Percentiles rank a stretch among this genome's conserved stretches.
Evolutionary conservation across 2,113 vertebrate genomes (phyloP).

Genomic region (Dicaeum eximium): DNA sequence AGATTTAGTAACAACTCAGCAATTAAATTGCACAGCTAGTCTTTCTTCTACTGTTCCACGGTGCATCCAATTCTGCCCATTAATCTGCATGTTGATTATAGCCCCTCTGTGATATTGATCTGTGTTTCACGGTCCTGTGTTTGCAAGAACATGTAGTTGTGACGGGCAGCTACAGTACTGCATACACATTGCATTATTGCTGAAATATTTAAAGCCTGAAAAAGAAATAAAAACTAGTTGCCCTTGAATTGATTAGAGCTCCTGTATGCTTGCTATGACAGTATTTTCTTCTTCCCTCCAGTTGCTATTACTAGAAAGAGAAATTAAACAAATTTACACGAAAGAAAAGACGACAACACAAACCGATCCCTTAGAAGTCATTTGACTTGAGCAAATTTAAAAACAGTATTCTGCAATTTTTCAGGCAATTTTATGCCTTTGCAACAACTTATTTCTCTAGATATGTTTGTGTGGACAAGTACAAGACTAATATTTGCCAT

Average conservation of each 20-base stretch:
- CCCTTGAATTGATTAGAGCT: background rate
- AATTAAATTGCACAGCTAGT: slow-evolving; percentile 78
- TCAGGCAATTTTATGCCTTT: background rate
- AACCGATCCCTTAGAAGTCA: background rate
- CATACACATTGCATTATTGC: slow-evolving; percentile 14
- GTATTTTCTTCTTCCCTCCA: background rate
- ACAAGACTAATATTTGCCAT: background rate
- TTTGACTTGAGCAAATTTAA: background rate
- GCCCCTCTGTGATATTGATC: slow-evolving; percentile 69
- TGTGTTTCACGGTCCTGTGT: slow-evolving; percentile 47
- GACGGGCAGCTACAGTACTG: background rate
- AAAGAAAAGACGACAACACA: background rate
- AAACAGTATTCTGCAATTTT: background rate
- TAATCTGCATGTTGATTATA: slow-evolving; percentile 80
- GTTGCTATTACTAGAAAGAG: background rate
- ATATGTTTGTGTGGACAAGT: background rate
- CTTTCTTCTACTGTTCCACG: slow-evolving; percentile 72
- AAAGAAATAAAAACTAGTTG: background rate
- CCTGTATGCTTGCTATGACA: background rate
- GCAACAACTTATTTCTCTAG: background rate
- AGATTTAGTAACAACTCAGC: slow-evolving; percentile 72
- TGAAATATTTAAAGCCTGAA: slow-evolving; percentile 25
- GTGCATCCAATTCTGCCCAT: slow-evolving; percentile 67
- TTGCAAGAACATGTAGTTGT: slow-evolving; percentile 54
- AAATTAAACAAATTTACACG: background rate